Conservation (phyloP, 1,140 invertebrate genomes). For the Brachionus rubens region DNA sequence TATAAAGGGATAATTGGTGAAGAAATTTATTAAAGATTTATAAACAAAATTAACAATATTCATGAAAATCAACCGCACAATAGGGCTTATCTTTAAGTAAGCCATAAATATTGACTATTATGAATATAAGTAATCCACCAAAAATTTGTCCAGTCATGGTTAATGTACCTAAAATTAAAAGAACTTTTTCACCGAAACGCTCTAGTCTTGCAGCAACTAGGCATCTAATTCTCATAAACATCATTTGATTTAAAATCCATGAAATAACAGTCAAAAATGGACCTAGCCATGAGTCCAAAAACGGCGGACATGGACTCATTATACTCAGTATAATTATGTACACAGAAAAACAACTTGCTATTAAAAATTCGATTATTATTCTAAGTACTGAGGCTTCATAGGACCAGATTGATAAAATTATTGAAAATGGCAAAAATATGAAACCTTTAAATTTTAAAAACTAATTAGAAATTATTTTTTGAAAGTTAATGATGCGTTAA, state of each 20-base stretch:
- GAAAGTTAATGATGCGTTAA: not conserved
- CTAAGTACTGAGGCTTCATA: slow-evolving; percentile 27
- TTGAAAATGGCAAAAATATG: slow-evolving; percentile 39
- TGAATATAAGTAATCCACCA: slow-evolving; percentile 41
- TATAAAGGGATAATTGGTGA: no score
- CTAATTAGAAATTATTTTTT: not conserved
- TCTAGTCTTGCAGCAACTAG: slow-evolving; percentile 35
- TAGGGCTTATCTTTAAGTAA: slow-evolving; percentile 26
- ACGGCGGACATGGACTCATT: slow-evolving; percentile 41
- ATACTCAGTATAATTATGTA: slow-evolving; percentile 29
- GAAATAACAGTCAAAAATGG: slow-evolving; percentile 6
- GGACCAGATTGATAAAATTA: slow-evolving; percentile 32
- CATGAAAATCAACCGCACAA: not conserved
- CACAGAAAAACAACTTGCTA: not conserved
- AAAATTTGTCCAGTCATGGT: slow-evolving; percentile 45
- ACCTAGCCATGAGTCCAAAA: not conserved
- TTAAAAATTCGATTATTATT: slow-evolving; percentile 8
- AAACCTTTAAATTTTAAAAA: slow-evolving; percentile 22
- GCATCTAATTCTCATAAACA: slow-evolving; percentile 45
- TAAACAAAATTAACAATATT: no score
- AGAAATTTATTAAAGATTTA: no score
- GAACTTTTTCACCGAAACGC: slow-evolving; percentile 11
- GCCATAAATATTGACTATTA: slow-evolving; percentile 28
- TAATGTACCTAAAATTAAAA: slow-evolving; percentile 28
- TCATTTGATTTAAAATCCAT: slow-evolving; percentile 13